Evolutionary conservation across 2,797 vertebrate species (phyloP).

Genomic region (Sebastes jordani): DNA sequence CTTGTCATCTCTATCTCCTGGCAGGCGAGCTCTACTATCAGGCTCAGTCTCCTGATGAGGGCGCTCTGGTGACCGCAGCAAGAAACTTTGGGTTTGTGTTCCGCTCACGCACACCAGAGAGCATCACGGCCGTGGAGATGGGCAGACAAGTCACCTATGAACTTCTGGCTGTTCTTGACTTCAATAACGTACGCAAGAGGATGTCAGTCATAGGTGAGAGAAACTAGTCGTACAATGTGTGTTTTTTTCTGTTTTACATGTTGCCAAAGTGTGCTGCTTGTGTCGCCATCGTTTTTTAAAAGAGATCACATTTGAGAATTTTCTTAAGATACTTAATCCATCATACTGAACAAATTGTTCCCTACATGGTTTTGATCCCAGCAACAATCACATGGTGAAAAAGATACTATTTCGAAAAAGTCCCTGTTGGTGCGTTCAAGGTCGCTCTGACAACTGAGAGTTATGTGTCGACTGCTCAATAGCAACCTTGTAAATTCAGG

Average conservation of each 20-base stretch:
- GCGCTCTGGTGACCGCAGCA: slow-evolving; percentile 92
- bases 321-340: not conserved
- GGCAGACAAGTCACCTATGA: slow-evolving; percentile 83
- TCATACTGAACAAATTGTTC: not conserved
- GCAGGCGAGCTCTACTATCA: slow-evolving; percentile 90
- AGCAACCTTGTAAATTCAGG: not conserved
- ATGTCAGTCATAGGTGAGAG: slow-evolving; percentile 95
- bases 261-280: not conserved
- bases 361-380: not conserved
- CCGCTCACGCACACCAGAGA: slow-evolving; percentile 87
- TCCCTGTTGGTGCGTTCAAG: not conserved
- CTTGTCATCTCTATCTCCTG: not conserved
- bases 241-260: not conserved
- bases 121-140: slow-evolving; percentile 89
- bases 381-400: not conserved
- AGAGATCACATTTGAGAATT: not conserved
- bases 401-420: not conserved
- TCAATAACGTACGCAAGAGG: slow-evolving; percentile 92
- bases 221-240: accelerated
- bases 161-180: slow-evolving; percentile 92
- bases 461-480: not conserved
- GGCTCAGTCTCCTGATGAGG: slow-evolving; percentile 96
- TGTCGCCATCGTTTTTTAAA: not conserved
- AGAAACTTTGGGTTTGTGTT: slow-evolving; percentile 96
- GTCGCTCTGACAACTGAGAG: not conserved